Evolutionary conservation across 2,113 vertebrate genomes (phyloP).

Genomic region (Megaceryle torquata): DNA sequence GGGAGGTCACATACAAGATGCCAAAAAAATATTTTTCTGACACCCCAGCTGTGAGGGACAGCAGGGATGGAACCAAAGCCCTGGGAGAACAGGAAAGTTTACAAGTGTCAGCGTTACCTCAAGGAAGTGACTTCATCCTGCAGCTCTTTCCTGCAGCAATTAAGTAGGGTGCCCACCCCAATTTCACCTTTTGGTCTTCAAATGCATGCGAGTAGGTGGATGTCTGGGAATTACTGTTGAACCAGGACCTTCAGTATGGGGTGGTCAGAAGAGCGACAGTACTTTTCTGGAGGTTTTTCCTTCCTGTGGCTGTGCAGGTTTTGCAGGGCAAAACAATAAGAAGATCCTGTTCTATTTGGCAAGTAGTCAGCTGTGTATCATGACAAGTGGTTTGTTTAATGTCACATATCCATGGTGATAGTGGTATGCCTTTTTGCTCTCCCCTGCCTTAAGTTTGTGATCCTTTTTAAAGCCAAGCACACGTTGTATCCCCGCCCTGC

Average conservation of each 20-base stretch:
- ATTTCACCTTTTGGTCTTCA: neutral
- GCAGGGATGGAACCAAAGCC: neutral
- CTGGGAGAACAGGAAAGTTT: neutral
- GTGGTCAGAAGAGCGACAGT: neutral
- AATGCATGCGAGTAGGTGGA: neutral
- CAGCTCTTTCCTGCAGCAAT: neutral
- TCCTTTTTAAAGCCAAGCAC: constrained; percentile 37
- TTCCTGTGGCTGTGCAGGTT: neutral
- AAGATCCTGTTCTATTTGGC: constrained; percentile 51
- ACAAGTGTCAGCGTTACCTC: neutral
- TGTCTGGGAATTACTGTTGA: neutral
- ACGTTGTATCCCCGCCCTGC: neutral
- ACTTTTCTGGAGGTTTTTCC: neutral
- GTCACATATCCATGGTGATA: constrained; percentile 55
- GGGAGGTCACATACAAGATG: neutral
- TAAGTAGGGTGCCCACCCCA: neutral
- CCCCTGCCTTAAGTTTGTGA: neutral
- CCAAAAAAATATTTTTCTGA: neutral
- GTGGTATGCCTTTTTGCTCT: constrained; percentile 45
- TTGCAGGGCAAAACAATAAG: constrained; percentile 8
- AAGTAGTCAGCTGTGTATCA: constrained; percentile 36
- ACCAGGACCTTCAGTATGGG: neutral
- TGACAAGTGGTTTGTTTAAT: constrained; percentile 59
- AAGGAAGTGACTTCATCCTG: neutral
- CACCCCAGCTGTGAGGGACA: neutral